phyloP scores from a whole-genome alignment of 2,797 vertebrate species.

The Gouania willdenowi region DNA sequence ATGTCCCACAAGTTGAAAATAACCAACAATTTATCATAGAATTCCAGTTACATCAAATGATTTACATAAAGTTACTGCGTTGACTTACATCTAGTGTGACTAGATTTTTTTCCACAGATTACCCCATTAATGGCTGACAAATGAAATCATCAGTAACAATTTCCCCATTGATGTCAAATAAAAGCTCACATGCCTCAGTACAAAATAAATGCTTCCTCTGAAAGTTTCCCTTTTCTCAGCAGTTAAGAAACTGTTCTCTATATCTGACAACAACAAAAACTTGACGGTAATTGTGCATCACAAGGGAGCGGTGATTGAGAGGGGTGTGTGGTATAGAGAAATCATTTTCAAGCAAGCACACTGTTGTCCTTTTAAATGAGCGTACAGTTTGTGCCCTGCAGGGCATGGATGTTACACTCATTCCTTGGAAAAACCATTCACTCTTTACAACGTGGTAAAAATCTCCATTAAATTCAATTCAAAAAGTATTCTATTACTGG shows the following conservation, averaged over 20 bases:
- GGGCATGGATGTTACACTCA: conserved; percentile 32
- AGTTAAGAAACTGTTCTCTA: conserved; percentile 13
- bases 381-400: conserved; percentile 21
- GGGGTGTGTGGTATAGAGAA: conserved; percentile 15
- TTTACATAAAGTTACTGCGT: not conserved
- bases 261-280: conserved; percentile 26
- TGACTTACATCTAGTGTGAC: not conserved
- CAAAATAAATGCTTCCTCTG: conserved; percentile 11
- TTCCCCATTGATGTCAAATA: not conserved
- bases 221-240: conserved; percentile 4
- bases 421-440: conserved; percentile 35
- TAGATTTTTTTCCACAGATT: not conserved
- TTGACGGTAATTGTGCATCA: conserved; percentile 34
- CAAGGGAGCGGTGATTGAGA: conserved; percentile 36
- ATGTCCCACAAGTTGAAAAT: too few relatives aligned
- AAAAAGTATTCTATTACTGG: not conserved
- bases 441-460: conserved; percentile 40
- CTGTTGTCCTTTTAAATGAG: conserved; percentile 26
- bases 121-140: not conserved
- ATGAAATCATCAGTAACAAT: conserved; percentile 2
- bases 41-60: not conserved
- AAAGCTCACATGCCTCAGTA: not conserved
- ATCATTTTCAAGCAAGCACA: conserved; percentile 28
- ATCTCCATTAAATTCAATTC: conserved; percentile 22
- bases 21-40: not conserved